Base-by-base conservation (phyloP, 2,113 vertebrate genomes). In the Coptodon rendalli region DNA sequence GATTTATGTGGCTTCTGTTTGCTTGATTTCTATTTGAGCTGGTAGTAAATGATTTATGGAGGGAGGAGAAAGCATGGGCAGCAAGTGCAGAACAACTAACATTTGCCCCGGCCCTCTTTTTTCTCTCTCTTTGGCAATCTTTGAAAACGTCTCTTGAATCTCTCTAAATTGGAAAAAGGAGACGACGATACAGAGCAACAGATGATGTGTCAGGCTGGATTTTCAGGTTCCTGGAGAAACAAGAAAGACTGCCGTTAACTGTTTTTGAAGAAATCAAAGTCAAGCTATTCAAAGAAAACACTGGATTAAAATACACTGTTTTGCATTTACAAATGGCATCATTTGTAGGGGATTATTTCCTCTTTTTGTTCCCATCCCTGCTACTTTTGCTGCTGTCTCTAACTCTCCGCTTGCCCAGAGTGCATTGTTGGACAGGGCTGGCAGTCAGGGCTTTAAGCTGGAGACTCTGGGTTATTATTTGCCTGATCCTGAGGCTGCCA, bases 31-130 rank as follows among this genome's bases (percentile, higher is more conserved):
- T 86, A 34, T 79, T 61, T 54, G 81, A 86, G 54, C 50, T 80
- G 13, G 52, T 54, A 40, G 92, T 93, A 91, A 95, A 94, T 95
- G 93, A 96, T 95, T 96, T 50, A 95, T 86, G 57, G 89, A 84
- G 81, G 80, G 80, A 87, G 87, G 78, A 57, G 63, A 84, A 40
- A 56, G 53, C 79, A 61, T 34, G 56, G 76, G 34, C 11, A 52
- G 73, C 45, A 52, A 78, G 73, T 78, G 27, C 73, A 78, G 73
- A 78, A 50, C 3, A 52, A 34, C 45, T 52, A 34, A 52, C 10
- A 22, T 79, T 63, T 53, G 11, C 82, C 6, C 22, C 2, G n/a
- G n/a, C 8, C 57, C 53, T 79, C 56, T 54, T 38, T 31, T 71
- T 8, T 84, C 4, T 48, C n/a, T 56, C 59, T 34, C 14, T 63